Evolutionary conservation across 1,140 invertebrate species (phyloP).

Genomic region (Magallana gigas): DNA sequence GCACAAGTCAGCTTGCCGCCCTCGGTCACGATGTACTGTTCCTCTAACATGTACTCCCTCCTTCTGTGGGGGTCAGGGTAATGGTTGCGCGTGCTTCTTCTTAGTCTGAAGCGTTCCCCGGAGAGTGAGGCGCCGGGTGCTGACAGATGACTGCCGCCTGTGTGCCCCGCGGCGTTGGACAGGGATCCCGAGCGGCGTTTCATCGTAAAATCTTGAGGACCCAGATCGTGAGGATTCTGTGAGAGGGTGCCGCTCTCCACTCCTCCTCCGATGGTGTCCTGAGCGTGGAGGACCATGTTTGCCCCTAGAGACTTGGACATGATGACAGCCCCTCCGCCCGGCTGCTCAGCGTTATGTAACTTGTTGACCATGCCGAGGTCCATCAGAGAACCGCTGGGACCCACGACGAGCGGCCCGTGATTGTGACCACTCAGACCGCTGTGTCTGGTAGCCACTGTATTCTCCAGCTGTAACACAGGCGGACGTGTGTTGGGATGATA

Average conservation of each 20-base stretch:
- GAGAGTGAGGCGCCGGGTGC: background rate
- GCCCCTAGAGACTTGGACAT: constrained; percentile 23
- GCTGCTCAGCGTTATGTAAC: background rate
- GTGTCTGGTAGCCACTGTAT: background rate
- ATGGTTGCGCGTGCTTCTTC: background rate
- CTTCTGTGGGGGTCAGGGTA: background rate
- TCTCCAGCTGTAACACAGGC: background rate
- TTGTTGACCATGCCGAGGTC: background rate
- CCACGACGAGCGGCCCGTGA: background rate
- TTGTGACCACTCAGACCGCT: background rate
- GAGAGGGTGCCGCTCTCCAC: background rate
- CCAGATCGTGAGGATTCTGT: background rate
- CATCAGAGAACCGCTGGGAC: constrained; percentile 11
- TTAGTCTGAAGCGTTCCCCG: background rate
- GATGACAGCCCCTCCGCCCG: background rate
- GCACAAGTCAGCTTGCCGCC: background rate
- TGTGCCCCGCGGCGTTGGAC: background rate
- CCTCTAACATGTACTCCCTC: background rate
- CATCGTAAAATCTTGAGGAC: background rate
- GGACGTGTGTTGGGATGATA: background rate
- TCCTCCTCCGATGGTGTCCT: background rate
- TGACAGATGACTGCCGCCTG: background rate
- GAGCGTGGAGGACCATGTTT: background rate
- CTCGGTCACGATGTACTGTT: background rate
- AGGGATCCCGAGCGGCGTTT: background rate